Evolutionary conservation across 2,888 invertebrate genomes (phyloP).

Genomic region (Pyrrhia umbra): DNA sequence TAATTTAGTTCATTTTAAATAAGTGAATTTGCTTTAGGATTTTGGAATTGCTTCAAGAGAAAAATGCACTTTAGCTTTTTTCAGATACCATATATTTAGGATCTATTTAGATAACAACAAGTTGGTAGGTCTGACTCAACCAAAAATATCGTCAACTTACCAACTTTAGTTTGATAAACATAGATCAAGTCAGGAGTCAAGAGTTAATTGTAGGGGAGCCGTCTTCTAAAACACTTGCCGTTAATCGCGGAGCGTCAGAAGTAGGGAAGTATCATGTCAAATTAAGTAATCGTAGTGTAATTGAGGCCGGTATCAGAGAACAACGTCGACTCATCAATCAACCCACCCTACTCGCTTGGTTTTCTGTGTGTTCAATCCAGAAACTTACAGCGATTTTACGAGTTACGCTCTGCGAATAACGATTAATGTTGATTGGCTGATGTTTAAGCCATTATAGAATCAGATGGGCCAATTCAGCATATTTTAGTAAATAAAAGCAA

Average conservation of each 20-base stretch:
- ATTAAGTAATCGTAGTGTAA: constrained; percentile 87
- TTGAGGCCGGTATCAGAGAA: constrained; percentile 84
- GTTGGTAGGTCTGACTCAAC: neutral
- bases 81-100: too few relatives aligned
- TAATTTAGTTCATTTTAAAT: too few relatives aligned
- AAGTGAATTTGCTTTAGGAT: too few relatives aligned
- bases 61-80: too few relatives aligned
- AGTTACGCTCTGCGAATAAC: neutral
- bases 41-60: too few relatives aligned
- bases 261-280: constrained; percentile 83
- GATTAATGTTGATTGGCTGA: neutral
- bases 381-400: constrained; percentile 39
- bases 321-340: constrained; percentile 87
- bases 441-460: too few relatives aligned
- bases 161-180: constrained; percentile 16
- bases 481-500: too few relatives aligned
- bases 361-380: constrained; percentile 33
- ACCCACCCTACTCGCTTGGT: constrained; percentile 70
- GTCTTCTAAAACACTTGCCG: constrained; percentile 62
- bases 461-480: too few relatives aligned
- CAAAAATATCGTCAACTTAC: neutral
- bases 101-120: too few relatives aligned
- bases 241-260: constrained; percentile 69
- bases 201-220: constrained; percentile 52
- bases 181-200: constrained; percentile 19